Evolutionary conservation across 2,888 invertebrate genomes (phyloP).

Genomic region (Ellobium chinense): DNA sequence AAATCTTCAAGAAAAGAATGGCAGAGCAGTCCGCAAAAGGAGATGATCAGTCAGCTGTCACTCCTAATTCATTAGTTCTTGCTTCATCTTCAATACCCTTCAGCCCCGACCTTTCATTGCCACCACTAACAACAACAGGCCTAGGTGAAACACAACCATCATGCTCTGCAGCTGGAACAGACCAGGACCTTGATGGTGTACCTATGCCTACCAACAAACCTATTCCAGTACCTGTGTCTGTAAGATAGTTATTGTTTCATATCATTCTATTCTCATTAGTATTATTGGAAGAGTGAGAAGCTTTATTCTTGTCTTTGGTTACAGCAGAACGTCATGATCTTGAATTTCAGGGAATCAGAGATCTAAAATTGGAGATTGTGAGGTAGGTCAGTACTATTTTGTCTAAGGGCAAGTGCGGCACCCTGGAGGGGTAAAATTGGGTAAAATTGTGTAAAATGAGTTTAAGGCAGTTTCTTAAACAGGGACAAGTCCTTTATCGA

Average conservation of each 20-base stretch:
- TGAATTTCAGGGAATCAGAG: too few species aligned
- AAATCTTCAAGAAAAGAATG: slow-evolving; percentile 92
- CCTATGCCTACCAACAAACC: slow-evolving; percentile 36
- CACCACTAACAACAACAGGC: slow-evolving; percentile 35
- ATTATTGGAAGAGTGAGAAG: too few species aligned
- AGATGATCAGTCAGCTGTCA: slow-evolving; percentile 21
- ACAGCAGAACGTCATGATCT: too few species aligned
- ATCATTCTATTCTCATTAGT: too few species aligned
- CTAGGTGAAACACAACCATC: neutral
- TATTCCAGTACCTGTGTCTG: slow-evolving; percentile 44
- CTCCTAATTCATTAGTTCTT: slow-evolving; percentile 44
- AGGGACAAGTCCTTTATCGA: too few species aligned
- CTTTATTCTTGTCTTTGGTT: too few species aligned
- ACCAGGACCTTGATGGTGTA: slow-evolving; percentile 44
- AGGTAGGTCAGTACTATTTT: too few species aligned
- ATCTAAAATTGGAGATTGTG: too few species aligned
- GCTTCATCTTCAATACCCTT: slow-evolving; percentile 45
- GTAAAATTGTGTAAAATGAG: too few species aligned
- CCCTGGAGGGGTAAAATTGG: too few species aligned
- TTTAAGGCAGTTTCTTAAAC: too few species aligned
- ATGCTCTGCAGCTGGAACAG: neutral
- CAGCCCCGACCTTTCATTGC: slow-evolving; percentile 36
- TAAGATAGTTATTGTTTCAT: slow-evolving; percentile 40
- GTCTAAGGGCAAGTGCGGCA: too few species aligned
- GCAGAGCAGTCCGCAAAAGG: slow-evolving; percentile 68